Evolutionary conservation across 2,113 vertebrate genomes (phyloP).

Genomic region (Atractosteus spatula): DNA sequence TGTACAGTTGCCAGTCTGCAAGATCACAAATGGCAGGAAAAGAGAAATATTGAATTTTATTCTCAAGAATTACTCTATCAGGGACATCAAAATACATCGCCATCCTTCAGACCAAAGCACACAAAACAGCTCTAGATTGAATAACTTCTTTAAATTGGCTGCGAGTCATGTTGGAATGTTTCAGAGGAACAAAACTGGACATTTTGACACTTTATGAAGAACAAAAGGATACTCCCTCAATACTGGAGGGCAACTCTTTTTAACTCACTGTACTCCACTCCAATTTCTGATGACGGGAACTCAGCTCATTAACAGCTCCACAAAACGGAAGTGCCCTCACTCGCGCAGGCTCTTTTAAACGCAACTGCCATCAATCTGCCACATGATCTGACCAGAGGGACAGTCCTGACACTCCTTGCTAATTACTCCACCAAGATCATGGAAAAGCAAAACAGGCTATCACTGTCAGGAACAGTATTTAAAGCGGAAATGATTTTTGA

Average conservation of each 20-base stretch:
- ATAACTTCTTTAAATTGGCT: too few relatives aligned
- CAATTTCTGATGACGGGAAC: neutral
- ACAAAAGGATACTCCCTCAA: too few relatives aligned
- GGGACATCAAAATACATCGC: too few relatives aligned
- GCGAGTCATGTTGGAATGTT: neutral
- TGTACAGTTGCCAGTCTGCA: too few relatives aligned
- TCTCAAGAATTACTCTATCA: too few relatives aligned
- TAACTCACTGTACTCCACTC: neutral
- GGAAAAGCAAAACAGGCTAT: neutral
- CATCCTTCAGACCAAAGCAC: too few relatives aligned
- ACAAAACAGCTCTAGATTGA: too few relatives aligned
- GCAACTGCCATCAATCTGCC: neutral
- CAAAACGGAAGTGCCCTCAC: neutral
- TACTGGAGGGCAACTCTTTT: neutral
- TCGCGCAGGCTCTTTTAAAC: neutral
- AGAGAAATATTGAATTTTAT: too few relatives aligned
- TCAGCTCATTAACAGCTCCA: neutral
- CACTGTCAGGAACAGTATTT: neutral
- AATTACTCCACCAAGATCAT: neutral
- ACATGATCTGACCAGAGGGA: neutral
- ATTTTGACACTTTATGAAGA: neutral
- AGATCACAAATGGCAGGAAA: too few relatives aligned
- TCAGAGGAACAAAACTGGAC: neutral
- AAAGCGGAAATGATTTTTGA: too few relatives aligned
- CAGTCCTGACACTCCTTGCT: neutral